A percentile compares a stretch with the other conserved stretches of the same genome.
Conservation (phyloP, 2,888 invertebrate genomes). For the Epirrhoe alternata region DNA sequence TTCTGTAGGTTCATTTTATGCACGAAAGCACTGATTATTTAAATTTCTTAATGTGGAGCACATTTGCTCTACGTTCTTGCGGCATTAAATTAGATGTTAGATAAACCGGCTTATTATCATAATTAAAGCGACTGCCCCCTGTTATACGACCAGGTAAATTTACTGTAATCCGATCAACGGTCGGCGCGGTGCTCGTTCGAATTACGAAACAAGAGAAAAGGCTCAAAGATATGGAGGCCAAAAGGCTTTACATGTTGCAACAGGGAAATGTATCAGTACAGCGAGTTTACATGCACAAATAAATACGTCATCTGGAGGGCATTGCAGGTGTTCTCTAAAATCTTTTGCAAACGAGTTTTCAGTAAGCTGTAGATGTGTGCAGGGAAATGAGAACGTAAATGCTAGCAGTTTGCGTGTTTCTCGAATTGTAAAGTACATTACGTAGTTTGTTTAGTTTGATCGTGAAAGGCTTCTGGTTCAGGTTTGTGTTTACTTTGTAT, state of each 20-base stretch:
- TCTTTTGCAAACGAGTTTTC: constrained; percentile 31
- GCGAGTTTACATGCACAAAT: constrained; percentile 37
- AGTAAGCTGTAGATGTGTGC: constrained; percentile 34
- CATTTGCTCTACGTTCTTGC: constrained; percentile 35
- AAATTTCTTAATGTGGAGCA: constrained; percentile 10
- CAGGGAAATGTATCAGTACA: constrained; percentile 17
- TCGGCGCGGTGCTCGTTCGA: constrained; percentile 38
- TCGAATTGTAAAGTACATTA: constrained; percentile 31
- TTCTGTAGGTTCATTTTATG: no score
- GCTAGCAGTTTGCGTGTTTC: constrained; percentile 29
- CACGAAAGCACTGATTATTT: constrained; percentile 4
- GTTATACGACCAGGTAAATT: constrained; percentile 44
- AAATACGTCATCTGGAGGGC: constrained; percentile 36
- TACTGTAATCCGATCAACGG: constrained; percentile 47
- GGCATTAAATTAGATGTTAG: constrained; percentile 42
- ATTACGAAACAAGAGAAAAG: constrained; percentile 37
- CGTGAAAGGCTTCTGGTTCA: constrained; percentile 16
- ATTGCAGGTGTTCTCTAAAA: constrained; percentile 35
- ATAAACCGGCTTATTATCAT: constrained; percentile 42
- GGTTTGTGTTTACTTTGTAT: constrained; percentile 1
- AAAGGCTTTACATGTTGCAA: constrained; percentile 25
- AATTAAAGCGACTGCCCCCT: constrained; percentile 43
- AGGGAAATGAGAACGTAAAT: constrained; percentile 33
- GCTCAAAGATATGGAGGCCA: constrained; percentile 13
- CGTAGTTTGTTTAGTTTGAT: constrained; percentile 28